Evolutionary conservation across 1,140 invertebrate species (phyloP).

Genomic region (Bombus pascuorum): DNA sequence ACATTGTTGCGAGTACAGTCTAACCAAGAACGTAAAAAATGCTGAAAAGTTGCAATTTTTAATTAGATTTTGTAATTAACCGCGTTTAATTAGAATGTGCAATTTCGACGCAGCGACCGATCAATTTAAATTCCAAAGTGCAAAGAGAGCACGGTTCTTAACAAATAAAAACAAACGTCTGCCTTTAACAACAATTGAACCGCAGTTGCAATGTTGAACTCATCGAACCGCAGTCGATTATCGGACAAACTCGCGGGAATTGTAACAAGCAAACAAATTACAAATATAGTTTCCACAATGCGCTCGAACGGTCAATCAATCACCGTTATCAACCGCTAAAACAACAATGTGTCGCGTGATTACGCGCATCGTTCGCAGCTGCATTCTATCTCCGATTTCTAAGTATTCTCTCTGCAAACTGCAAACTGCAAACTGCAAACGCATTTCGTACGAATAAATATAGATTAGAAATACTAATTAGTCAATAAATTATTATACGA

Average conservation of each 20-base stretch:
- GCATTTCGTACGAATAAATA: too few species aligned
- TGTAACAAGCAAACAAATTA: constrained; percentile 34
- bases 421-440: too few species aligned
- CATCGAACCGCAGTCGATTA: constrained; percentile 2
- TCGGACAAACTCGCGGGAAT: not conserved
- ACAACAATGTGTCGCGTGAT: constrained; percentile 33
- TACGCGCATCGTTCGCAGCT: not conserved
- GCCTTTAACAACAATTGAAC: not conserved
- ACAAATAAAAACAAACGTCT: not conserved
- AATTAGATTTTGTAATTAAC: not conserved
- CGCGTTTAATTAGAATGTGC: not conserved
- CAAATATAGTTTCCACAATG: constrained; percentile 22
- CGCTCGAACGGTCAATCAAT: constrained; percentile 22
- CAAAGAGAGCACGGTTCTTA: not conserved
- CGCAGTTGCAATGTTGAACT: not conserved
- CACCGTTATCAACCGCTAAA: constrained; percentile 30
- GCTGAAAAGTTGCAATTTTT: not conserved
- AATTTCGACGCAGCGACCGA: not conserved
- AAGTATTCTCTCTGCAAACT: not conserved
- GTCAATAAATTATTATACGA: too few species aligned
- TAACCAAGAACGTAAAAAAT: not conserved
- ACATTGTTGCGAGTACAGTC: not conserved
- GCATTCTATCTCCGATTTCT: constrained; percentile 1
- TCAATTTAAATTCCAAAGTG: not conserved
- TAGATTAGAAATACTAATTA: too few species aligned